phyloP scores from a whole-genome alignment of 1,140 invertebrate species.

The Papilio helenus region DNA sequence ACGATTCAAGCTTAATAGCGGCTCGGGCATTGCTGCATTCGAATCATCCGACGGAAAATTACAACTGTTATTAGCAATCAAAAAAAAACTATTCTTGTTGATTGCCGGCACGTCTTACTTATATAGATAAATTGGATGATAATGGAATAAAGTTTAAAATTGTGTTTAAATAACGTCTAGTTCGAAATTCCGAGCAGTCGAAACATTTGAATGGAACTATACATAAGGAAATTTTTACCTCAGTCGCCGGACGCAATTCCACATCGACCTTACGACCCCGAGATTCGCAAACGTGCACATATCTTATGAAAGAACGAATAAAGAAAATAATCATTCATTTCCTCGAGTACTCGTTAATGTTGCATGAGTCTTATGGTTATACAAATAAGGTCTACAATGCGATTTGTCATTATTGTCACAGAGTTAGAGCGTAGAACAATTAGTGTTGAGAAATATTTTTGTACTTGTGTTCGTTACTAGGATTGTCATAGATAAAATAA shows the following conservation, averaged over 20 bases:
- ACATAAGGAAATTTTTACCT: neutral
- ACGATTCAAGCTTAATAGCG: no score
- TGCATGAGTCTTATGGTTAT: neutral
- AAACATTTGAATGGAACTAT: neutral
- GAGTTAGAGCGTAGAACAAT: neutral
- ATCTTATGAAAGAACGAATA: conserved; percentile 9
- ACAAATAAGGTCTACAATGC: neutral
- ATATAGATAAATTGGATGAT: no score
- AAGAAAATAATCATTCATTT: conserved; percentile 12
- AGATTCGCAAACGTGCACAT: conserved; percentile 1
- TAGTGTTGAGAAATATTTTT: neutral
- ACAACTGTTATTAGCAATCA: no score
- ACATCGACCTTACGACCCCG: neutral
- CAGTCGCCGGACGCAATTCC: neutral
- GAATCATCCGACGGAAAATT: no score
- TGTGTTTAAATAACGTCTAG: neutral
- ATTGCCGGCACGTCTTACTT: no score
- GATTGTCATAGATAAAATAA: no score
- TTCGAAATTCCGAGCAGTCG: neutral
- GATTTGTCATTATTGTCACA: neutral
- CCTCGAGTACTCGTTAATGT: neutral
- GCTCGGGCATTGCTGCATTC: no score
- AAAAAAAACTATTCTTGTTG: no score
- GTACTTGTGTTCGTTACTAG: no score
- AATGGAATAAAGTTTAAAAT: neutral